Base-by-base conservation (phyloP, 1,140 invertebrate species). In the Leptinotarsa undecemlineata region DNA sequence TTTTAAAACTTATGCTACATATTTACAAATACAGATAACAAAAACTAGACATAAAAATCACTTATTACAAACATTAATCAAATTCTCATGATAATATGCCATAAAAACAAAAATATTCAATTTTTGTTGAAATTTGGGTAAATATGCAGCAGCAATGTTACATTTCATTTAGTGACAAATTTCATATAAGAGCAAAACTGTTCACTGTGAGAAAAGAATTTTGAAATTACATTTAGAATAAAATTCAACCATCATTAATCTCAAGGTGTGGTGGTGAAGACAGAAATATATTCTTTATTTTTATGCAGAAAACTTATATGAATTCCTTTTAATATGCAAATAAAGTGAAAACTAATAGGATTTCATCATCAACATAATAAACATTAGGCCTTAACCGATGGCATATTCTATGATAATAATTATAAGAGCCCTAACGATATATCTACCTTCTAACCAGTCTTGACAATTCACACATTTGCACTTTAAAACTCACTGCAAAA, bases 371-470 rank as follows among this genome's bases (percentile, higher is more conserved):
- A 21, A n/a, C 20, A 33, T 21, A 69, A 17, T 17, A 51, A 47
- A 21, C 21, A 21, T 71, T 48, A 71, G 21, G 21, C 64, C 33
- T 26, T 42, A 13, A 26, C 17, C 21, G 23, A 66, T 66, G 21
- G 64, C 51, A 57, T 57, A n/a, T 57, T 17, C 15, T 57, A 57
- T 57, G n/a, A 57, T 57, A 8, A n/a, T 57, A 19, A 57, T 57
- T 17, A 19, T 57, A 15, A 57, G 15, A n/a, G 6, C 51, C 51
- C n/a, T 70, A 66, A 71, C 75, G 61, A 80, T 77, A 77, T 78
- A 75, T 71, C 80, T 83, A 82, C 73, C 78, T 73, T 64, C 81
- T 82, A 83, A 82, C 81, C 82, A 83, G 82, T 83, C 82, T 83
- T 83, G 80, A 81, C 76, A 75, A 79, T 78, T 81, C 79, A 82